Percentiles rank a stretch among this genome's conserved stretches.
Conservation (phyloP, 2,797 vertebrate species). For the Pseudochaenichthys georgianus region DNA sequence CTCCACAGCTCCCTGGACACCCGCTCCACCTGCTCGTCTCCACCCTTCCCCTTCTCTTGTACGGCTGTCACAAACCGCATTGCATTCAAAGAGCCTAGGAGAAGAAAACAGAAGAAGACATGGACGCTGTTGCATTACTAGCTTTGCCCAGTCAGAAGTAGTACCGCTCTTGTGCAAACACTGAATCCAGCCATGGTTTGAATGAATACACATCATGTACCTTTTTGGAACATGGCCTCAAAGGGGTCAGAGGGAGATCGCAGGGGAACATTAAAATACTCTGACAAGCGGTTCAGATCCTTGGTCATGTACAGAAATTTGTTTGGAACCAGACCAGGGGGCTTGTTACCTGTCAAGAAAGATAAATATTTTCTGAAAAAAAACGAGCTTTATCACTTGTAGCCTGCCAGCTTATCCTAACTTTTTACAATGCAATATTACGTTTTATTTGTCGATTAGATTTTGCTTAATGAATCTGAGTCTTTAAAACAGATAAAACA, state of each 20-base stretch:
- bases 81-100: constrained; percentile 85
- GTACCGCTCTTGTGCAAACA: not conserved
- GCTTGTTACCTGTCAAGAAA: constrained; percentile 87
- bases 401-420: too few relatives aligned
- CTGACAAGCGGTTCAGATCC: constrained; percentile 82
- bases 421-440: not conserved
- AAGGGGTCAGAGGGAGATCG: constrained; percentile 73
- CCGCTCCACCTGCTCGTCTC: constrained; percentile 82
- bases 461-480: not conserved
- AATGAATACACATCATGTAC: constrained; percentile 68
- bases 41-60: constrained; percentile 73
- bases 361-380: not conserved
- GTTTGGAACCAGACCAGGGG: constrained; percentile 87
- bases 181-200: not conserved
- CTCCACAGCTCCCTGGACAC: constrained; percentile 94
- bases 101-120: not conserved
- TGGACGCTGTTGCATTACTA: not conserved
- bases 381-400: not conserved
- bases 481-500: not conserved
- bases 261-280: constrained; percentile 87
- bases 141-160: not conserved
- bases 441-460: not conserved
- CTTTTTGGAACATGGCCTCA: constrained; percentile 83
- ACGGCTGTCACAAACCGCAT: constrained; percentile 92
- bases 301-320: constrained; percentile 85